Base-by-base conservation (phyloP, 92 coral and sea anemone genomes). In the Isaurus tuberculatus region DNA sequence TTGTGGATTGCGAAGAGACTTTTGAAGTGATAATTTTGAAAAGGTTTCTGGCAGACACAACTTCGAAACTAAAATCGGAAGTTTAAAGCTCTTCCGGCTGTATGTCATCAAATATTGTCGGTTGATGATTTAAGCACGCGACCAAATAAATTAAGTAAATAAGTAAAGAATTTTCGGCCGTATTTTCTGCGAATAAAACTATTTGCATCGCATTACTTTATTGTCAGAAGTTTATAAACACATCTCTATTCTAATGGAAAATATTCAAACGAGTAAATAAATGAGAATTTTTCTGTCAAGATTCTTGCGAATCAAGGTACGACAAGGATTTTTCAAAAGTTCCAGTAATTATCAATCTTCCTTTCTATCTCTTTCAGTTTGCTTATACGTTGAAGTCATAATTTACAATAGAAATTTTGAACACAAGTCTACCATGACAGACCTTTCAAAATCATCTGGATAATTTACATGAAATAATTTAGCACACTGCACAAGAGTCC, bases 381-480 rank as follows among this genome's bases (percentile, higher is more conserved):
- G 7, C 16, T 40, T 9, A 2, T 20, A 36, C 8, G 28, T 22
- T 25, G 34, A 42, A 70, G 51, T 70, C 57, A 25, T 14, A 16
- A 15, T 25, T 67, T 32, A 36, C 34, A 30, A 20, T 34, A 40
- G 8, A 22, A 57, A 48, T 40, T 55, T 74, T 31, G n/a, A 11
- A 55, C 26, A 46, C 48, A 55, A 57, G 16, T 34, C 19, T 30
- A 27, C 49, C 22, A 17, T 64, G 68, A 33, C 82, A 77, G 58
- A 57, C 48, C 34, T 33, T 77, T 77, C 82, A 55, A 77, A 77
- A 60, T 77, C 82, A 77, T 70, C 82, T 77, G 82, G 82, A 58
- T 60, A 19, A 23, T 77, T 77, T 65, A 61, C 82, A 77, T 49
- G 82, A 61, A 4, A 4, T 34, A 25, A 77, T 57, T 57, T 58